Evolutionary conservation across 2,113 vertebrate species (phyloP), one percentile per base, ranked within the genome.

Genomic region (Himantopus leucocephalus): DNA sequence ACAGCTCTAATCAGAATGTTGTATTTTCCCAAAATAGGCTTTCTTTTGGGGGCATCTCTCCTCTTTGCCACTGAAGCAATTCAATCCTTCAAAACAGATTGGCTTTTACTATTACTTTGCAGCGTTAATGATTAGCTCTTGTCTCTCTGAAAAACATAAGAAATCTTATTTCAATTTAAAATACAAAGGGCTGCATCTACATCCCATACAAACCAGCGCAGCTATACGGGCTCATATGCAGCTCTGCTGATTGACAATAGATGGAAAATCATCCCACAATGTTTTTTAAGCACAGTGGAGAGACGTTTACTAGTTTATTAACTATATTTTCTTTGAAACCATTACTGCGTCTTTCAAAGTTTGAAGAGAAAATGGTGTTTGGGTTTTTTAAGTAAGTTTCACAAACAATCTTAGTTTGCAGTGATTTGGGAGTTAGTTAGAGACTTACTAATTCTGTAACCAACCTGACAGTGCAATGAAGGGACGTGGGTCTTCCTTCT

Each of bases 141-240:
- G 63, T 90, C 60, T 81, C 37, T n/a, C 37, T 23, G 17, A 53
- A 23, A 22, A 70, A 45, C 58, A 16, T 1, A 78, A 66, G 30
- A 88, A 90, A 74, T 20, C 48, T 85, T 58, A 79, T 92, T 96
- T 94, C 27, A 47, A 43, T 94, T 79, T 78, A 58, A 87, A 92
- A 87, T 75, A 60, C 22, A 63, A 93, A 77, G 18, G 18, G 20
- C 8, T 35, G 45, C 35, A 75, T 58, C 45, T 56, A n/a, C 73
- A 68, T 27, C 74, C 62, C 1, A 1, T 39, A 23, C 41, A 68
- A 75, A 55, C 35, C 68, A 45, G 55, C 2, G 2, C 3, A 90
- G 39, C 52, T 91, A 6, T 14, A 37, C 0, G 0, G 39, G n/a
- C 8, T 76, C 64, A 15, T 14, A n/a, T 21, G 39, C 32, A 55